phyloP scores from a whole-genome alignment of 2,888 invertebrate species.

The Eulithis testata region DNA sequence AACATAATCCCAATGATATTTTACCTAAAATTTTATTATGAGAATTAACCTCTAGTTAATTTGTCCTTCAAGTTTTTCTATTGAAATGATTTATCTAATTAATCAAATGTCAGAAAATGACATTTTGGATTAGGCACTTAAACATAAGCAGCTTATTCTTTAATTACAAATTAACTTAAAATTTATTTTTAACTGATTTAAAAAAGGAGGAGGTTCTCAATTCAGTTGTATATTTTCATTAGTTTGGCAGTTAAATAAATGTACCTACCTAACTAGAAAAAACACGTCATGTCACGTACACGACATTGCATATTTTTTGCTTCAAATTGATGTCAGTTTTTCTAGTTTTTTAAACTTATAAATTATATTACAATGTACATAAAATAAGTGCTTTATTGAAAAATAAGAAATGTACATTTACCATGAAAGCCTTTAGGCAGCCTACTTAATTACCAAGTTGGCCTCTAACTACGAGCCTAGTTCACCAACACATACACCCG shows the following conservation, averaged over 20 bases:
- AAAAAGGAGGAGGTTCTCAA: too few relatives aligned
- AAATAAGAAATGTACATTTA: neutral
- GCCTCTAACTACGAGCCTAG: neutral
- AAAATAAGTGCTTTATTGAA: neutral
- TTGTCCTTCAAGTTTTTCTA: slow-evolving; percentile 26
- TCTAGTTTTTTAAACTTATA: too few relatives aligned
- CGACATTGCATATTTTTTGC: too few relatives aligned
- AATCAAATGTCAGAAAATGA: slow-evolving; percentile 36
- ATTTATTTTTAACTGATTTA: neutral
- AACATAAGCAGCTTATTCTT: neutral
- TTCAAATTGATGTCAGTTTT: too few relatives aligned
- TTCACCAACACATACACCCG: slow-evolving; percentile 1
- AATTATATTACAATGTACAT: too few relatives aligned
- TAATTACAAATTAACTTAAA: neutral
- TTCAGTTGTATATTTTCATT: too few relatives aligned
- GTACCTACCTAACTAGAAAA: too few relatives aligned
- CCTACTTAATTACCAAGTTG: neutral
- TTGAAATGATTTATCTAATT: slow-evolving; percentile 23
- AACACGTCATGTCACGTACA: too few relatives aligned
- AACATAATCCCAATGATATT: too few relatives aligned
- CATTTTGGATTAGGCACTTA: slow-evolving; percentile 18
- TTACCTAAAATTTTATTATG: too few relatives aligned
- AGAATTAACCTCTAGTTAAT: slow-evolving; percentile 7
- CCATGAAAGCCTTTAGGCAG: neutral
- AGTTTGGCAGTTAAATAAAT: too few relatives aligned